Percentiles rank a stretch among this genome's conserved stretches.
phyloP scores from a whole-genome alignment of 2,797 vertebrate species.

The Pitangus sulphuratus region DNA sequence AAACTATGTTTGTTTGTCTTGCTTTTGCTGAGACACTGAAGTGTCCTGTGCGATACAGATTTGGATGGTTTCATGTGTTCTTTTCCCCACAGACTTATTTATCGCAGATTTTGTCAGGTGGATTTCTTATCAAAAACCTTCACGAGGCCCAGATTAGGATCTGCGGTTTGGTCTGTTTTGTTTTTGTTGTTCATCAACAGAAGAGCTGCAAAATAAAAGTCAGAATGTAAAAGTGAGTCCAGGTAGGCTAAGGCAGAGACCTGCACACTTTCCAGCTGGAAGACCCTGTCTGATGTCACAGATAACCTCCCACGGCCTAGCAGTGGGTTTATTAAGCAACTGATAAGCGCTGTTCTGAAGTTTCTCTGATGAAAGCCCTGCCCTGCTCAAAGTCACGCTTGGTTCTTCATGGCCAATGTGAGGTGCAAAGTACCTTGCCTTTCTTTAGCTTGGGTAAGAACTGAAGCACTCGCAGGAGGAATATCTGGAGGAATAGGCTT shows the following conservation, averaged over 20 bases:
- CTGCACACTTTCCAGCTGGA: neutral
- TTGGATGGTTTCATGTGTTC: neutral
- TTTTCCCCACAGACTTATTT: neutral
- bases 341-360: neutral
- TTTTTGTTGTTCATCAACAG: neutral
- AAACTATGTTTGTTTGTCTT: neutral
- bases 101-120: neutral
- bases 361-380: neutral
- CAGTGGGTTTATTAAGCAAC: neutral
- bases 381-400: neutral
- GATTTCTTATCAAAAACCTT: neutral
- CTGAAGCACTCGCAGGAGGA: neutral
- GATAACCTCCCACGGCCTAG: fast-evolving
- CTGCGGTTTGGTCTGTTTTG: neutral
- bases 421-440: neutral
- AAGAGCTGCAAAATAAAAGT: neutral
- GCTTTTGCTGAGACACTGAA: neutral
- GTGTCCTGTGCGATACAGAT: fast-evolving
- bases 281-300: neutral
- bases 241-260: neutral
- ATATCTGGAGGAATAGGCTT: neutral
- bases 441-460: neutral
- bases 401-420: neutral
- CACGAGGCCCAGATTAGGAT: fast-evolving
- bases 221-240: neutral